Percentiles rank a stretch among this genome's conserved stretches.
phyloP scores from a whole-genome alignment of 2,113 vertebrate genomes.

The Chiloscyllium plagiosum region DNA sequence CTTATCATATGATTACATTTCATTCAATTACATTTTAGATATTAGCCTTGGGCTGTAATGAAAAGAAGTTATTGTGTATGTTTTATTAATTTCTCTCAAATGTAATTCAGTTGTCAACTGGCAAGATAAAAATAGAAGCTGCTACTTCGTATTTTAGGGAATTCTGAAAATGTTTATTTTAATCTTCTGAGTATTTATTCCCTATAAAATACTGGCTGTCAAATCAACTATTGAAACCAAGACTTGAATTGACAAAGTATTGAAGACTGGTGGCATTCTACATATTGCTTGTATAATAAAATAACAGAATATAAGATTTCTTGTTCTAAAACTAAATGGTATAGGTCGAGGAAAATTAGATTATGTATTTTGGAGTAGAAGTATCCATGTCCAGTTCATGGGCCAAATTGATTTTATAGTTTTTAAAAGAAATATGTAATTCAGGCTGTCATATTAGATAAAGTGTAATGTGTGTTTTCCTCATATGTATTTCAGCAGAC shows the following conservation, averaged over 20 bases:
- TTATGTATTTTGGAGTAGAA: background rate
- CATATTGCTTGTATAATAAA: background rate
- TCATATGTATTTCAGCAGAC: background rate
- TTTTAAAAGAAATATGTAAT: background rate
- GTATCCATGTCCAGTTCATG: background rate
- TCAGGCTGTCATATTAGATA: background rate
- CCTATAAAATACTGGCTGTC: background rate
- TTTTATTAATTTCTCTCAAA: background rate
- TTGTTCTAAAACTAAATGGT: background rate
- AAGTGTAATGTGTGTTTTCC: background rate
- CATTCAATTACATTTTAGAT: constrained; percentile 8
- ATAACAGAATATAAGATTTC: background rate
- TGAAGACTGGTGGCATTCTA: background rate
- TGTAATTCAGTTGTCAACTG: constrained; percentile 7
- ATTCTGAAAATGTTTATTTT: constrained; percentile 9
- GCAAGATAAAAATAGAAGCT: background rate
- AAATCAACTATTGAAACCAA: background rate
- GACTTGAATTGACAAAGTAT: background rate
- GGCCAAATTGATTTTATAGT: background rate
- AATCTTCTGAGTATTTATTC: background rate
- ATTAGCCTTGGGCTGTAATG: background rate
- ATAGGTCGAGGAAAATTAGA: background rate
- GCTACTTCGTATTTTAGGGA: background rate
- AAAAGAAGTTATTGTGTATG: background rate
- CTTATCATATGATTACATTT: background rate